A percentile compares a stretch with the other conserved stretches of the same genome.
Conservation (phyloP, 2,888 invertebrate species). For the Mamestra brassicae region DNA sequence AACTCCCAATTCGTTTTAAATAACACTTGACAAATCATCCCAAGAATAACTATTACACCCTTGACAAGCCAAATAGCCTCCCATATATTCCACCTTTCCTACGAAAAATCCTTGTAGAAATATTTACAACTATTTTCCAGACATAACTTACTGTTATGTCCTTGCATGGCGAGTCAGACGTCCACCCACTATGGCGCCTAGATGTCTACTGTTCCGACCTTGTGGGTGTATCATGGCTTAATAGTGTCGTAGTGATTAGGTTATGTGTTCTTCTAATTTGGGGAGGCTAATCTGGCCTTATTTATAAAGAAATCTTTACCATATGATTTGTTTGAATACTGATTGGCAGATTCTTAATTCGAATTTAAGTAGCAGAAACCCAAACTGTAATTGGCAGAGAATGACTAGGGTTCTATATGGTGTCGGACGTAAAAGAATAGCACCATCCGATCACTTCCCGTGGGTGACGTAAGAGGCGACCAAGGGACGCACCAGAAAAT, state of each 20-base stretch:
- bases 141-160: slow-evolving; percentile 48
- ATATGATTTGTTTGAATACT: too few species aligned
- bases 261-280: slow-evolving; percentile 18
- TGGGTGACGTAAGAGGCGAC: too few species aligned
- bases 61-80: not conserved
- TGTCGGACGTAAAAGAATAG: too few species aligned
- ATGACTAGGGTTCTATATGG: too few species aligned
- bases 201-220: slow-evolving; percentile 67
- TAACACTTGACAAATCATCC: not conserved
- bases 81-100: not conserved
- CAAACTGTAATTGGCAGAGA: too few species aligned
- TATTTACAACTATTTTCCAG: slow-evolving; percentile 31
- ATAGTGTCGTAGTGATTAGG: not conserved
- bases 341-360: too few species aligned
- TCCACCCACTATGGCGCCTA: slow-evolving; percentile 65
- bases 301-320: not conserved
- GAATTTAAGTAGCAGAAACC: too few species aligned
- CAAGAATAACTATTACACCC: not conserved
- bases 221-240: slow-evolving; percentile 45
- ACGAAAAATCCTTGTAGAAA: slow-evolving; percentile 4
- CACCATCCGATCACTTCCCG: too few species aligned
- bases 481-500: too few species aligned
- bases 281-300: not conserved
- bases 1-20: not conserved
- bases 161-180: slow-evolving; percentile 24